Conservation (phyloP, 1,140 invertebrate species). For the Tetramorium simillimum region DNA sequence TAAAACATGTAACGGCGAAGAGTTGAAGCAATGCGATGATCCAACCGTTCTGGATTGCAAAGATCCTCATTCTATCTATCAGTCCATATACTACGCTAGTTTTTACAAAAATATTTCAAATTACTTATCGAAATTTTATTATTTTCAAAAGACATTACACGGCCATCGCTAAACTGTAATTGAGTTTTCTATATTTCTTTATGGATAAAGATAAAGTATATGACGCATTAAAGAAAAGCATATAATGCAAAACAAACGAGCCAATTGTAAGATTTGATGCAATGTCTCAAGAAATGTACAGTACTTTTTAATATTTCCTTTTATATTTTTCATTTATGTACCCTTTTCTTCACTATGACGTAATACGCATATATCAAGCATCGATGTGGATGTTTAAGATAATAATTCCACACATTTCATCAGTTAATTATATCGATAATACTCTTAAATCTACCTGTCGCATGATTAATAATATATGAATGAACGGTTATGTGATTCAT, state of each 20-base stretch:
- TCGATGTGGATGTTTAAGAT: background rate
- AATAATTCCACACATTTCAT: background rate
- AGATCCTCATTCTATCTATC: background rate
- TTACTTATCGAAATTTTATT: background rate
- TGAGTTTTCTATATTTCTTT: background rate
- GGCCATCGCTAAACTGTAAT: background rate
- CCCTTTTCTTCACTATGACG: background rate
- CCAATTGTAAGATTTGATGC: background rate
- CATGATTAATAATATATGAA: constrained; percentile 16
- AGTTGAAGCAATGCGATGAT: background rate
- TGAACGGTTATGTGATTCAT: constrained; percentile 42
- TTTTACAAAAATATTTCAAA: background rate
- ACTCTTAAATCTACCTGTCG: background rate
- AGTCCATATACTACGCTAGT: background rate
- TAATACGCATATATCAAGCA: background rate
- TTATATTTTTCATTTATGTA: background rate
- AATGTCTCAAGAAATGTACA: background rate
- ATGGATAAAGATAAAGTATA: background rate
- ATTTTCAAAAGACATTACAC: background rate
- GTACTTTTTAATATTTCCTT: background rate
- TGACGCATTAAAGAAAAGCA: background rate
- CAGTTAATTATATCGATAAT: constrained; percentile 13
- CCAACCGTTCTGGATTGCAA: constrained; percentile 15
- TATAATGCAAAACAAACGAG: background rate
- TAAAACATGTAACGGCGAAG: background rate